phyloP scores from a whole-genome alignment of 2,888 invertebrate genomes.

The Athripsodes cinereus region DNA sequence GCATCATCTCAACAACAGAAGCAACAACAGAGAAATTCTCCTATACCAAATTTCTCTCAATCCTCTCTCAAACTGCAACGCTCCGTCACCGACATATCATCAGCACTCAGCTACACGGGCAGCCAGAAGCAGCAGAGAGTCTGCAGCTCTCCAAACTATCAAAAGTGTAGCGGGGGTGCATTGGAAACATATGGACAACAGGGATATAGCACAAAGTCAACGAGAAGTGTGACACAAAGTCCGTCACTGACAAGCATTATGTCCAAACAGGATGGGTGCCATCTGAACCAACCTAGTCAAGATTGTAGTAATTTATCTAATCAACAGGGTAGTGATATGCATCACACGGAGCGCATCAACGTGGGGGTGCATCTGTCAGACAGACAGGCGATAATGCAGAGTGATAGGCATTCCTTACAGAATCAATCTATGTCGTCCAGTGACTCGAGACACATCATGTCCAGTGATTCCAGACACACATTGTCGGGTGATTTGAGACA shows the following conservation, averaged over 20 bases:
- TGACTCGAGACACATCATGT: not conserved
- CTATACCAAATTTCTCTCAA: slow-evolving; percentile 9
- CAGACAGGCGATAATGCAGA: not conserved
- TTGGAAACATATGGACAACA: not conserved
- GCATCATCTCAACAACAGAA: not conserved
- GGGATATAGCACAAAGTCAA: not conserved
- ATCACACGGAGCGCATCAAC: not conserved
- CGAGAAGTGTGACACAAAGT: not conserved
- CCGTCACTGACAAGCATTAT: slow-evolving; percentile 1
- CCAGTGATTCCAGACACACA: not conserved
- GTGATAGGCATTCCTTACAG: not conserved
- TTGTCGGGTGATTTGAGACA: not conserved
- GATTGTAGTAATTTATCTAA: not conserved
- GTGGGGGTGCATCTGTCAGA: not conserved
- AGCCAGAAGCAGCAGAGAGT: slow-evolving; percentile 3
- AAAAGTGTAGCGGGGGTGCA: not conserved
- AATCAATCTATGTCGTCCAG: not conserved
- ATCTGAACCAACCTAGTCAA: not conserved
- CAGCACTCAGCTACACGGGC: not conserved
- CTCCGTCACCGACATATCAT: not conserved
- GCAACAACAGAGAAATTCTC: slow-evolving; percentile 4
- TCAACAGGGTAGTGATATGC: not conserved
- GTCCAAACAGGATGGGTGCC: not conserved
- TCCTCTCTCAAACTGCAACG: slow-evolving; percentile 11
- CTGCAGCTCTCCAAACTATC: slow-evolving; percentile 6